phyloP scores from a whole-genome alignment of 2,888 invertebrate genomes.

The Papilio demoleus region DNA sequence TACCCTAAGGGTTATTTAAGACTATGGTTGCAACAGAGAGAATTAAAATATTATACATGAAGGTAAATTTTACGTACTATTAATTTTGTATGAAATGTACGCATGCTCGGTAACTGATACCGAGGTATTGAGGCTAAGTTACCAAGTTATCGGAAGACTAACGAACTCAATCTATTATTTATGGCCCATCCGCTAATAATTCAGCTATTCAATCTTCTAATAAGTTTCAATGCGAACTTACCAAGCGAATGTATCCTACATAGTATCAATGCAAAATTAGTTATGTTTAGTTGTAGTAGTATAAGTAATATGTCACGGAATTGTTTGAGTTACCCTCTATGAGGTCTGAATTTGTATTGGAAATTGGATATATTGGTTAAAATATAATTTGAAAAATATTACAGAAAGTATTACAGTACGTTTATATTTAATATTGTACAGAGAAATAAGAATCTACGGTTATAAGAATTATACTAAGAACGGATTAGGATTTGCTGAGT shows the following conservation, averaged over 20 bases:
- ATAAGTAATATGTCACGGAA: not conserved
- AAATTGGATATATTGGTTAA: too few relatives aligned
- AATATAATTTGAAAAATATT: too few relatives aligned
- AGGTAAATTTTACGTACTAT: not conserved
- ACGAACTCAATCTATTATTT: conserved; percentile 60
- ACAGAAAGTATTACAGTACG: too few relatives aligned
- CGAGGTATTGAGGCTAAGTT: conserved; percentile 68
- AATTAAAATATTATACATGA: not conserved
- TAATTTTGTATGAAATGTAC: not conserved
- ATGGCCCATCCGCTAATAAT: conserved; percentile 63
- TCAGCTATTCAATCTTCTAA: conserved; percentile 64
- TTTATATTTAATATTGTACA: not conserved
- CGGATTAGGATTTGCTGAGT: conserved; percentile 9
- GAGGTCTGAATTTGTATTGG: too few relatives aligned
- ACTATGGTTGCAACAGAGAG: not conserved
- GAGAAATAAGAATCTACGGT: not conserved
- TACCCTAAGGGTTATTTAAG: not conserved
- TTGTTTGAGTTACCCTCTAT: not conserved
- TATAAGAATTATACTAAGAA: not conserved
- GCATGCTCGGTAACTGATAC: conserved; percentile 57
- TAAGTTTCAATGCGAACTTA: conserved; percentile 40
- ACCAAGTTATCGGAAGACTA: conserved; percentile 51
- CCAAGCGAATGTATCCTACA: not conserved
- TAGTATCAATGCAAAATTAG: conserved; percentile 19
- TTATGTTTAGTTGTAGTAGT: conserved; percentile 7